phyloP scores from a whole-genome alignment of 2,113 vertebrate species.

The Onychorhynchus coronatus region DNA sequence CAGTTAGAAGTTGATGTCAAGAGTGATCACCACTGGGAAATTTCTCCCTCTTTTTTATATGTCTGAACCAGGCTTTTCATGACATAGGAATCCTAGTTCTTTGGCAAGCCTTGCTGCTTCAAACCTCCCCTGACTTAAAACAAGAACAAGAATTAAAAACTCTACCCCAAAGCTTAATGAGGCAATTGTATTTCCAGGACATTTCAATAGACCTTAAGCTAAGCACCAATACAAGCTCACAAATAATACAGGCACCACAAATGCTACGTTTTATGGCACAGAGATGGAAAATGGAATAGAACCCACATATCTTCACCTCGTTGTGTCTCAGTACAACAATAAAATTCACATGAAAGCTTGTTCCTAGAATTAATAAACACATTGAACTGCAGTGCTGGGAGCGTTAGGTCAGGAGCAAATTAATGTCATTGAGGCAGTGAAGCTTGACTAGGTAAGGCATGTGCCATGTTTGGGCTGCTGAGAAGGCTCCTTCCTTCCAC shows the following conservation, averaged over 20 bases:
- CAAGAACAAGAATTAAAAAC: neutral
- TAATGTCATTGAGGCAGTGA: neutral
- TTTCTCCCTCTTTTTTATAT: neutral
- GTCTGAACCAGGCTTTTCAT: neutral
- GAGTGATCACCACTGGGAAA: neutral
- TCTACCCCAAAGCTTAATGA: neutral
- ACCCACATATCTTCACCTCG: neutral
- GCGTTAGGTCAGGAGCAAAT: slow-evolving; percentile 26
- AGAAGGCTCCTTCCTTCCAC: neutral
- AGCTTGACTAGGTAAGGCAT: neutral
- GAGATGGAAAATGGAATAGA: neutral
- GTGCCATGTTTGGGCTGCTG: neutral
- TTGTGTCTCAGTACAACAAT: neutral
- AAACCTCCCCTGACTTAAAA: neutral
- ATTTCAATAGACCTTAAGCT: neutral
- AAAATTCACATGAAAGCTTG: neutral
- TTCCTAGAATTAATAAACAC: slow-evolving; percentile 34
- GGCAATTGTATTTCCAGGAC: neutral
- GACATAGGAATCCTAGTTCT: neutral
- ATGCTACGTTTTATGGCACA: neutral
- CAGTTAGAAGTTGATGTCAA: neutral
- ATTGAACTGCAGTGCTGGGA: neutral
- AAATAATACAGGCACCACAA: neutral
- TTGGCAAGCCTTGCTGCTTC: neutral
- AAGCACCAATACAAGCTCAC: neutral